phyloP scores from a whole-genome alignment of 2,888 invertebrate genomes.

The Disparrhopalites patrizii region DNA sequence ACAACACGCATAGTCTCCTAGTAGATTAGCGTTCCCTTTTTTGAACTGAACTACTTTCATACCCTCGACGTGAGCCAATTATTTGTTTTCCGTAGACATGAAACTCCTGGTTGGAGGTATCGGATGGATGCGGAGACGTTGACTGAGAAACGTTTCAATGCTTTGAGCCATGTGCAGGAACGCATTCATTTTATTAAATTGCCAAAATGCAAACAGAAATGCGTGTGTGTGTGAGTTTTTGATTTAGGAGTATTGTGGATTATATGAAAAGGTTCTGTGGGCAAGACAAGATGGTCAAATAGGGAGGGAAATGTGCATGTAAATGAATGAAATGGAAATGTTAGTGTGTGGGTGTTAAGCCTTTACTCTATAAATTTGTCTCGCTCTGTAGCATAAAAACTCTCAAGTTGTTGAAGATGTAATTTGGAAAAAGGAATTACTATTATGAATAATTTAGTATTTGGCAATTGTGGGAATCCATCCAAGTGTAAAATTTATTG shows the following conservation, averaged over 20 bases:
- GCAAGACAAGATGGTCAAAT: slow-evolving; percentile 8
- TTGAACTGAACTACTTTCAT: too few relatives aligned
- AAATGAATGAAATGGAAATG: background rate
- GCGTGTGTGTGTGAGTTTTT: background rate
- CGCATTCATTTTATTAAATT: too few relatives aligned
- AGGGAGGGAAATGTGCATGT: slow-evolving; percentile 7
- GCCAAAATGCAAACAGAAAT: background rate
- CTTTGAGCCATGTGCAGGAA: too few relatives aligned
- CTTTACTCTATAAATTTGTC: background rate
- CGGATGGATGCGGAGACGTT: too few relatives aligned
- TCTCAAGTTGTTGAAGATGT: background rate
- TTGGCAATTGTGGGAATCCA: slow-evolving; percentile 8
- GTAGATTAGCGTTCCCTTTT: too few relatives aligned
- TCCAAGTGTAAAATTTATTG: slow-evolving; percentile 8
- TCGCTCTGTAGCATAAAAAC: background rate
- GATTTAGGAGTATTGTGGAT: too few relatives aligned
- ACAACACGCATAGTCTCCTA: too few relatives aligned
- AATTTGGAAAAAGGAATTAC: background rate
- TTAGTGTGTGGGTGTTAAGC: slow-evolving; percentile 7
- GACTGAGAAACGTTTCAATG: too few relatives aligned
- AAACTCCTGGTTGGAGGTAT: too few relatives aligned
- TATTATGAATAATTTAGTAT: slow-evolving; percentile 10
- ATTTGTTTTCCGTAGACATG: too few relatives aligned
- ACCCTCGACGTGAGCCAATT: too few relatives aligned
- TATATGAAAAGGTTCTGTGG: too few relatives aligned